These are phyloP conservation scores for Molanna angustata DNA, from an alignment of 2,888 invertebrate species.

Conservation along the genomic window DNA sequence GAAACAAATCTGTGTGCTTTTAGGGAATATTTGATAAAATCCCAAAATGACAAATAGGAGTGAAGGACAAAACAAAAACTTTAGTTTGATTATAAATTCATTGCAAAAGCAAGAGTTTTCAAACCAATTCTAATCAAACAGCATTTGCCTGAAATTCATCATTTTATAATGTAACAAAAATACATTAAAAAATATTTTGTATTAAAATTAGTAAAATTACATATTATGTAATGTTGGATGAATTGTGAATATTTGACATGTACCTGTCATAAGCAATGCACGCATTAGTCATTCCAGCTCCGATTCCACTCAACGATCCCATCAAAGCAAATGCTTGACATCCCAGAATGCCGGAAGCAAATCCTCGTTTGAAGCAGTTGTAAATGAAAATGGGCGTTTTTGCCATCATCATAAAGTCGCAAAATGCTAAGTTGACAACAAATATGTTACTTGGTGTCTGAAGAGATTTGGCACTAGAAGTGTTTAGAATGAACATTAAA, in stretches of 20 bases:
- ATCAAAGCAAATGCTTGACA: constrained; percentile 75
- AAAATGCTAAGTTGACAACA: constrained; percentile 77
- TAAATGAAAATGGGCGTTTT: constrained; percentile 84
- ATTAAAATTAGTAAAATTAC: not conserved
- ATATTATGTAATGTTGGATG: no score
- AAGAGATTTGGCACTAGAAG: constrained; percentile 65
- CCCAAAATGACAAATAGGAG: no score
- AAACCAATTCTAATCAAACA: no score
- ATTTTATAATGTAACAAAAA: no score
- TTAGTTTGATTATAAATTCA: no score
- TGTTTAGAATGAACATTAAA: no score
- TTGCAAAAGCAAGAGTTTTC: no score
- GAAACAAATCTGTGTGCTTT: no score
- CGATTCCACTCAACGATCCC: constrained; percentile 78
- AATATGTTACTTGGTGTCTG: constrained; percentile 82
- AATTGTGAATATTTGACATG: not conserved
- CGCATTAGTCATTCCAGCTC: constrained; percentile 76
- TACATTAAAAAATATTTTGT: not conserved
- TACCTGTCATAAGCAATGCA: constrained; percentile 82
- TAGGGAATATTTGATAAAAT: no score
- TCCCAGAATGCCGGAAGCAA: constrained; percentile 68
- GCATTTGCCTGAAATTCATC: no score
- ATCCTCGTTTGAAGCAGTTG: constrained; percentile 77
- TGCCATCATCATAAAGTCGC: constrained; percentile 85
- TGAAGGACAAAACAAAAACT: no score